Conservation (phyloP, 2,113 vertebrate genomes). For the Poeciliopsis occidentalis region DNA sequence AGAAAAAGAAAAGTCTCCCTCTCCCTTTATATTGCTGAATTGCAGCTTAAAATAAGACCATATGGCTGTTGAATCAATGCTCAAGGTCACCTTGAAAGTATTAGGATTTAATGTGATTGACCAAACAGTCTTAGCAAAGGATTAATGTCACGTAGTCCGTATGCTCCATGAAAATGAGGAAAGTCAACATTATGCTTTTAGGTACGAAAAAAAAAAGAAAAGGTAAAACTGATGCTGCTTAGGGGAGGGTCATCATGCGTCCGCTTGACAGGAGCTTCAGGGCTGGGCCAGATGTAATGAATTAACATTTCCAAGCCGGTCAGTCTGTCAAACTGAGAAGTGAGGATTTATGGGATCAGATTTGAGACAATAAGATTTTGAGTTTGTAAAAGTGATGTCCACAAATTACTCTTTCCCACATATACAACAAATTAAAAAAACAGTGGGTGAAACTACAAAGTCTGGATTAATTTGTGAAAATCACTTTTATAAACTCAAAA, state of each 20-base stretch:
- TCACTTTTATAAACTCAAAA: not conserved
- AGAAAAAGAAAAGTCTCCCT: slow-evolving; percentile 43
- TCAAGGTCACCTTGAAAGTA: slow-evolving; percentile 73
- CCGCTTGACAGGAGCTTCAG: slow-evolving; percentile 6
- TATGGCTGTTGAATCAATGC: slow-evolving; percentile 56
- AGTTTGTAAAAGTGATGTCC: too few species aligned
- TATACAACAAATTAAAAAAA: too few species aligned
- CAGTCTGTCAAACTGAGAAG: slow-evolving; percentile 46
- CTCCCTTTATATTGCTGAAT: slow-evolving; percentile 23
- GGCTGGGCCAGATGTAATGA: slow-evolving; percentile 31
- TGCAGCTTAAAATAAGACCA: slow-evolving; percentile 55
- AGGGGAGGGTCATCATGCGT: not conserved
- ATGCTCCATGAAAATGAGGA: slow-evolving; percentile 56
- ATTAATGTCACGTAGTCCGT: slow-evolving; percentile 66
- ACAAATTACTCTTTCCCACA: not conserved
- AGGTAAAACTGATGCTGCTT: slow-evolving; percentile 18
- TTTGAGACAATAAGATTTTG: not conserved
- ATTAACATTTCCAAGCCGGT: slow-evolving; percentile 39
- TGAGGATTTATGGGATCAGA: slow-evolving; percentile 35
- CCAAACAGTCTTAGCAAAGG: slow-evolving; percentile 63
- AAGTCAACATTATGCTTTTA: slow-evolving; percentile 52
- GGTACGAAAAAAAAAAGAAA: slow-evolving; percentile 34
- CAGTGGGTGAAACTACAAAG: not conserved
- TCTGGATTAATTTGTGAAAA: not conserved
- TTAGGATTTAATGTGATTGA: slow-evolving; percentile 74